Evolutionary conservation across 2,113 vertebrate species (phyloP), one percentile per base, ranked within the genome.

Genomic region (Argyrosomus japonicus): DNA sequence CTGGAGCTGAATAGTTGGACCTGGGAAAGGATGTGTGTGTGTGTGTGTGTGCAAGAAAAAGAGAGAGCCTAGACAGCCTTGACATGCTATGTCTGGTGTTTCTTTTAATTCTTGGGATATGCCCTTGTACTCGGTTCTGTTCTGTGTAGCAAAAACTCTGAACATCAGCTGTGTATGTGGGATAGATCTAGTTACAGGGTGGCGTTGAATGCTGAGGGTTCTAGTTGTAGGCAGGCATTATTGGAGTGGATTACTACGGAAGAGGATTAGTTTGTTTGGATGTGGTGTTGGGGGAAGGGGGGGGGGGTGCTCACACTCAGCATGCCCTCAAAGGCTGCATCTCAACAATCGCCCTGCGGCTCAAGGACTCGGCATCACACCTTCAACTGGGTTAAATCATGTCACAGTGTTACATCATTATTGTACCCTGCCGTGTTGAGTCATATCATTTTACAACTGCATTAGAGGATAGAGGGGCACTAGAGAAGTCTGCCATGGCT

Each of bases 201-300:
- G 62, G 64, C 61, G 71, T 68, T 86, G 76, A 75, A 83, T 71
- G 82, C 68, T 70, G 61, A 65, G 78, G 75, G 58, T 86, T 87
- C 60, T 82, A 68, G 83, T 89, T 71, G 80, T 83, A 83, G 67
- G 53, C 71, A 75, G 82, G 82, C 82, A 72, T 92, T 89, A 80
- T 85, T 91, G 83, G 72, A 88, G 86, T 88, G 87, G 92, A 91
- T 93, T 93, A 93, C 90, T 78, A 84, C 90, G 57, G 81, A 86
- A 88, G 89, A 88, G 77, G 88, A 93, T 93, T 92, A 87, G 89
- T 82, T 94, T 90, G 77, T 88, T 85, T 87, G 58, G 77, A 78
- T 74, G 72, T 51, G 63, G 69, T 23, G 25, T 40, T 14, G 17
- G 70, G 48, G 48, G 29, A 45, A 6, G 60, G 23, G 50, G 23